These are phyloP conservation scores for Stomatorhinus ivindoensis DNA, from an alignment of 2,113 vertebrate species.

Conservation along the genomic window DNA sequence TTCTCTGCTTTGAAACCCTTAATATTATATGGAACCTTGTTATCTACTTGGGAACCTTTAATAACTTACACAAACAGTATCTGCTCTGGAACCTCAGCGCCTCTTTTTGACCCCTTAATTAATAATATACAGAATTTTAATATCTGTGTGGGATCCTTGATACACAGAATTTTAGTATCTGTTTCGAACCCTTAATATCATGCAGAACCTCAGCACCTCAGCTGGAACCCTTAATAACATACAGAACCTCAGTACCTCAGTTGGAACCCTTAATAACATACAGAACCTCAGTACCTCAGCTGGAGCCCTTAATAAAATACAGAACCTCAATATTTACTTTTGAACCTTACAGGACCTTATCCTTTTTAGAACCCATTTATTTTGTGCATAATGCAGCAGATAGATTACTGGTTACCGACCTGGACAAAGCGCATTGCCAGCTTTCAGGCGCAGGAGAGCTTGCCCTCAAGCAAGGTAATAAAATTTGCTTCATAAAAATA, in stretches of 20 bases:
- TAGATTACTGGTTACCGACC: not conserved
- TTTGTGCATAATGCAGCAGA: not conserved
- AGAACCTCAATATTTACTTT: not conserved
- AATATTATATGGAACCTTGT: not conserved
- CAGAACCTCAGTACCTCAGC: not conserved
- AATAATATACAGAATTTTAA: not conserved
- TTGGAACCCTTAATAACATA: not conserved
- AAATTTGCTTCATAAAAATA: conserved; percentile 4
- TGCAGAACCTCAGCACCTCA: not conserved
- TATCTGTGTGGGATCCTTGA: not conserved
- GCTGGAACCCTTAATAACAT: not conserved
- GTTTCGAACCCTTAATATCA: not conserved
- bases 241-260: not conserved
- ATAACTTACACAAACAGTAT: not conserved
- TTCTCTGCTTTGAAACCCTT: not conserved
- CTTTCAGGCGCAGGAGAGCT: not conserved
- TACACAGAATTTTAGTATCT: not conserved
- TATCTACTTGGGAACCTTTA: not conserved
- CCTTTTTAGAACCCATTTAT: not conserved
- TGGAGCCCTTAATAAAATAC: not conserved
- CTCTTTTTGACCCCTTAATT: not conserved
- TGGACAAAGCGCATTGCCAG: not conserved
- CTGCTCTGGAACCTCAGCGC: not conserved
- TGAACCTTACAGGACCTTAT: not conserved
- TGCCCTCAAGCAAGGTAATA: not conserved